Percentiles rank a stretch among this genome's conserved stretches.
Evolutionary conservation across 2,113 vertebrate genomes (phyloP).

Genomic region (Onychostoma macrolepis): DNA sequence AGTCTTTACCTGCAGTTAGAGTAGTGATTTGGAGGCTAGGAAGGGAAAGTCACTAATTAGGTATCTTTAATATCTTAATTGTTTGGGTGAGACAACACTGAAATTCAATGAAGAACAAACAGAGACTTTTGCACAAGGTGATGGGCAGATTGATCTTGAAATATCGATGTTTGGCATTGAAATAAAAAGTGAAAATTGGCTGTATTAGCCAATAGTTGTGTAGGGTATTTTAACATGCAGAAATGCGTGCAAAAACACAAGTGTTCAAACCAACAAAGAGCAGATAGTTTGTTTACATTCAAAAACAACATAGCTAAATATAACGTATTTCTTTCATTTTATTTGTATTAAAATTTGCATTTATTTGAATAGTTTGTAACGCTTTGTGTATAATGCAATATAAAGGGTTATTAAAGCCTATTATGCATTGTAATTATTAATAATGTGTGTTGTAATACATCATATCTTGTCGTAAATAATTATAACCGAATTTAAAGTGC

Average conservation of each 20-base stretch:
- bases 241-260: neutral
- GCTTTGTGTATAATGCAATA: too few relatives aligned
- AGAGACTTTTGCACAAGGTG: neutral
- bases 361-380: neutral
- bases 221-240: neutral
- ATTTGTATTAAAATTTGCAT: too few relatives aligned
- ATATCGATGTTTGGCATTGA: neutral
- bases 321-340: neutral
- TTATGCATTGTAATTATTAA: too few relatives aligned
- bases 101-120: neutral
- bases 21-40: neutral
- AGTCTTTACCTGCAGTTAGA: slow-evolving; percentile 13
- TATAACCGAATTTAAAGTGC: too few relatives aligned
- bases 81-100: slow-evolving; percentile 12
- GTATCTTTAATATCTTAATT: slow-evolving; percentile 13
- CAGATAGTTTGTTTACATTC: too few relatives aligned
- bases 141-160: neutral
- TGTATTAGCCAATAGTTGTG: neutral
- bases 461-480: too few relatives aligned
- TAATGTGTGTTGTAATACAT: too few relatives aligned
- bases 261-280: too few relatives aligned
- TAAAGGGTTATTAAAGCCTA: too few relatives aligned
- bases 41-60: neutral
- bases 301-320: neutral
- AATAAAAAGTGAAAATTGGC: neutral